These are phyloP conservation scores for Hafferia zeledoni DNA, from an alignment of 2,797 vertebrate genomes.

Conservation along the genomic window DNA sequence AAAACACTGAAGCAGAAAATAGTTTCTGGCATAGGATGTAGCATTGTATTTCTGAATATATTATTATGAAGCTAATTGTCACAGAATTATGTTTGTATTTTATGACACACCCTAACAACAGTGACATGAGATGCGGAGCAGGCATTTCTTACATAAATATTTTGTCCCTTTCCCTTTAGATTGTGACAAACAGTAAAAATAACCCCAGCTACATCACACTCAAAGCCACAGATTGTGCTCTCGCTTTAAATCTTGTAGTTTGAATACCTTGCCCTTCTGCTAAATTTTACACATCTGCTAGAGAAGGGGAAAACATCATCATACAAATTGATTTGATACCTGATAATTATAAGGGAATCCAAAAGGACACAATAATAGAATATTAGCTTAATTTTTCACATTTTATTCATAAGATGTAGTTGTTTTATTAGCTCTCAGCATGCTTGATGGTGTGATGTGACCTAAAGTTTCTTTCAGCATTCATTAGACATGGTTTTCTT, in stretches of 20 bases:
- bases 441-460: neutral
- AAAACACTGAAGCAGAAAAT: constrained; percentile 49
- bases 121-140: neutral
- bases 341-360: neutral
- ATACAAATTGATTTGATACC: neutral
- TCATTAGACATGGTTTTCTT: constrained; percentile 11
- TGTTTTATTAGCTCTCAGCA: neutral
- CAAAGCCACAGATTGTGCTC: neutral
- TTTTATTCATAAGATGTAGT: neutral
- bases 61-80: constrained; percentile 45
- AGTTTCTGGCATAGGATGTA: neutral
- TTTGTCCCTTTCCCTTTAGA: neutral
- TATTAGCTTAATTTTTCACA: neutral
- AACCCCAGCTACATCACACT: neutral
- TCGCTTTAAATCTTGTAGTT: neutral
- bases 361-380: neutral
- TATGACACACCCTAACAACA: neutral
- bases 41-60: neutral
- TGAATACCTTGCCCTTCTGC: neutral
- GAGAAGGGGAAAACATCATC: neutral
- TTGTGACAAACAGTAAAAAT: neutral
- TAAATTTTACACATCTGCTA: neutral
- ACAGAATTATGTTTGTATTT: constrained; percentile 12
- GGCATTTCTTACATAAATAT: neutral
- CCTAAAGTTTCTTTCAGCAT: constrained; percentile 8